Evolutionary conservation across 2,113 vertebrate species (phyloP).

Genomic region (Mus pahari): DNA sequence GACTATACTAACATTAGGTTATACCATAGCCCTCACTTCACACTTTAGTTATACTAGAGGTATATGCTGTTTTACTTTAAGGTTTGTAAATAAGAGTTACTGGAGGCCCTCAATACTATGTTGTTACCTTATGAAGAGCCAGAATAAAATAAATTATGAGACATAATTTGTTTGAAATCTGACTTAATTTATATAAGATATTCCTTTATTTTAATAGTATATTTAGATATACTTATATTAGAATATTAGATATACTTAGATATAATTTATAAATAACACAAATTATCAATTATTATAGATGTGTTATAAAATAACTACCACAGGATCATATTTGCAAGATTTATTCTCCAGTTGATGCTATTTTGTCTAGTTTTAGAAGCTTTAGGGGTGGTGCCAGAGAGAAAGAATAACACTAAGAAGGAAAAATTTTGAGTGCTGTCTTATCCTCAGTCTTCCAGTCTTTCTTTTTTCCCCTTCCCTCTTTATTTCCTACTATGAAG

Average conservation of each 20-base stretch:
- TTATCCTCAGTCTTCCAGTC: neutral
- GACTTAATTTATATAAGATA: neutral
- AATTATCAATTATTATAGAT: neutral
- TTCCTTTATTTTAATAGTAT: neutral
- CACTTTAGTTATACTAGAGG: neutral
- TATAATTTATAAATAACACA: too few relatives aligned
- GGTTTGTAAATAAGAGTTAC: neutral
- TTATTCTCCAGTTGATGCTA: neutral
- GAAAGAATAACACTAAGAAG: neutral
- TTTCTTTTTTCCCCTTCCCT: neutral
- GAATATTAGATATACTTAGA: too few relatives aligned
- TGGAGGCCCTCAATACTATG: neutral
- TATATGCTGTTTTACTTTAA: neutral
- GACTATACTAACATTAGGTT: too few relatives aligned
- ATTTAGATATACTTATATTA: too few relatives aligned
- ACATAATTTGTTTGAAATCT: neutral
- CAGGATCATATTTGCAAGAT: neutral
- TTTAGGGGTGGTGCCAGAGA: too few relatives aligned
- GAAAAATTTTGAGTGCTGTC: too few relatives aligned
- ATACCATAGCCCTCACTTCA: neutral
- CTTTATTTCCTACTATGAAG: neutral
- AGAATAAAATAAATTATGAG: neutral
- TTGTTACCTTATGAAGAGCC: neutral
- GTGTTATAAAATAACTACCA: neutral
- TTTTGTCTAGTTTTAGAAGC: neutral